Evolutionary conservation across 2,888 invertebrate genomes (phyloP).

Genomic region (Pseudococcus jackbeardsleyi): DNA sequence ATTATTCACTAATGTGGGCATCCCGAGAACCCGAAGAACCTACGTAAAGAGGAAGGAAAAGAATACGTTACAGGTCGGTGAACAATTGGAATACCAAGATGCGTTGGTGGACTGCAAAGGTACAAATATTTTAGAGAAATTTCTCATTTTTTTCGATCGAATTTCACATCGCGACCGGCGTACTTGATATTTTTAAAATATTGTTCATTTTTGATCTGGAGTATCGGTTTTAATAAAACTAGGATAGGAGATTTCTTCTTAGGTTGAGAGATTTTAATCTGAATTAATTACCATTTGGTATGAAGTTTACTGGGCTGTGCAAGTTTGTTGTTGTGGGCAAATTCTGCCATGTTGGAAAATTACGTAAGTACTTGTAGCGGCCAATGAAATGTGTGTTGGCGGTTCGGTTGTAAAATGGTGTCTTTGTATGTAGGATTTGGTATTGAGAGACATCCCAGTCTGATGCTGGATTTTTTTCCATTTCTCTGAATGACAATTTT

Average conservation of each 20-base stretch:
- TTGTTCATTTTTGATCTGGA: not conserved
- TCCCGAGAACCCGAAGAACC: not conserved
- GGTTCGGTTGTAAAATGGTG: not conserved
- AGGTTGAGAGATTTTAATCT: not conserved
- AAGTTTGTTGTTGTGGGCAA: not conserved
- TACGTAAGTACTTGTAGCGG: not conserved
- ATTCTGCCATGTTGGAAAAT: slow-evolving; percentile 38
- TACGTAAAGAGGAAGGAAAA: not conserved
- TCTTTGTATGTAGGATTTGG: not conserved
- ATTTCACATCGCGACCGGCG: not conserved
- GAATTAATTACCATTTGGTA: slow-evolving; percentile 1
- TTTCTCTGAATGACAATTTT: too few relatives aligned
- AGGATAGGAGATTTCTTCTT: not conserved
- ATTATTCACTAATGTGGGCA: slow-evolving; percentile 34
- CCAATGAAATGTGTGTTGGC: slow-evolving; percentile 15
- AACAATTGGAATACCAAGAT: not conserved
- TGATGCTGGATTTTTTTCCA: too few relatives aligned
- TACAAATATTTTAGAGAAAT: not conserved
- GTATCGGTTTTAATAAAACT: not conserved
- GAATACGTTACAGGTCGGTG: slow-evolving; percentile 11
- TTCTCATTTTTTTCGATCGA: not conserved
- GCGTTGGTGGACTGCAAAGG: slow-evolving; percentile 8
- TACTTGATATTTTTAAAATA: not conserved
- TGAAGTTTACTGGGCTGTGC: not conserved
- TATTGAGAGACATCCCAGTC: too few relatives aligned